Conservation (phyloP, 1,140 invertebrate genomes). For the Calosoma granatense region DNA sequence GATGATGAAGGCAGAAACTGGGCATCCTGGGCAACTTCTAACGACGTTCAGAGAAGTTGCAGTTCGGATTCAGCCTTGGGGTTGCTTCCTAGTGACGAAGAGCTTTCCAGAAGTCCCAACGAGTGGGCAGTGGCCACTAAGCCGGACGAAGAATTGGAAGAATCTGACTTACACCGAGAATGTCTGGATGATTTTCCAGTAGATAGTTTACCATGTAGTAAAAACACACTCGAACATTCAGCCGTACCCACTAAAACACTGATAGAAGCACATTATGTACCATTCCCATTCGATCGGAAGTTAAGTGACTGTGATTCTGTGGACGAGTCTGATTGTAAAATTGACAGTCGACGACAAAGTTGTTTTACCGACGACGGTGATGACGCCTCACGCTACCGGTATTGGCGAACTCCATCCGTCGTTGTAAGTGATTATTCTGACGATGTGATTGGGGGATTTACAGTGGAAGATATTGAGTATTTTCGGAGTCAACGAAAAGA, state of each 20-base stretch:
- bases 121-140: no score
- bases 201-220: background rate
- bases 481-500: slow-evolving; percentile 40
- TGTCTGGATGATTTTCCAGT: background rate
- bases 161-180: background rate
- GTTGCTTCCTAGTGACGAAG: slow-evolving; percentile 39
- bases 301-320: slow-evolving; percentile 26
- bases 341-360: slow-evolving; percentile 34
- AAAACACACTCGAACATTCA: slow-evolving; percentile 26
- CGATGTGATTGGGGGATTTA: slow-evolving; percentile 47
- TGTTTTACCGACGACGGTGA: slow-evolving; percentile 38
- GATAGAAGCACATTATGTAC: slow-evolving; percentile 28
- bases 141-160: no score
- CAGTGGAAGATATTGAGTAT: slow-evolving; percentile 54
- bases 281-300: slow-evolving; percentile 26
- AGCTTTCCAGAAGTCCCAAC: slow-evolving; percentile 25
- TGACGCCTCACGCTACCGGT: slow-evolving; percentile 37
- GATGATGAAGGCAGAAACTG: slow-evolving; percentile 25
- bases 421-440: slow-evolving; percentile 77
- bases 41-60: slow-evolving; percentile 32
- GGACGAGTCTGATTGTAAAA: slow-evolving; percentile 25
- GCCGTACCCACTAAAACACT: slow-evolving; percentile 29
- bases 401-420: slow-evolving; percentile 66
- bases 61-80: slow-evolving; percentile 45
- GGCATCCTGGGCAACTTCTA: slow-evolving; percentile 18